Base-by-base conservation (phyloP, 2,888 invertebrate species). In the Hololepta plana region DNA sequence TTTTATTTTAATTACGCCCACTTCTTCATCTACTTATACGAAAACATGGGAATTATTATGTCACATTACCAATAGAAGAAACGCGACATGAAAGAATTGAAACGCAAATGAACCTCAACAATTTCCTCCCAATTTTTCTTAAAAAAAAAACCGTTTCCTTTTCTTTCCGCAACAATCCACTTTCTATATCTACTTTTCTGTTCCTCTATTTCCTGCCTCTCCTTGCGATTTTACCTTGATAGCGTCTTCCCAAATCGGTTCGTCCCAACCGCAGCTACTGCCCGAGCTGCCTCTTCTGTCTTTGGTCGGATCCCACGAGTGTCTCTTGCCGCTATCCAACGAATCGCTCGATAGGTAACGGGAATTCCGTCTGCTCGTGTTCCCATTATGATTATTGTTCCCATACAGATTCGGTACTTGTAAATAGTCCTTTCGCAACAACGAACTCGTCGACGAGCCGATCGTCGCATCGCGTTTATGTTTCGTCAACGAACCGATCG, bases 321-420 rank as follows among this genome's bases (percentile, higher is more conserved):
- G 65, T 35, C 74, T 64, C 55, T 72, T 67, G 24, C 53, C 45
- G 32, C 64, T 61, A 42, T 77, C 76, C 49, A 79, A 47, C 2
- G 77, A 77, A 49, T 79, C 77, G 17, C 71, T 69, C 1, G 77
- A 77, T 28, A 62, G 62, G 32, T 64, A 53, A 30, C 62, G 51
- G 20, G 58, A 53, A 24, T 57, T 60, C 23, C 59, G 51, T 41
- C 70, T 62, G 38, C 65, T 59, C 13, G 57, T 53, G 11, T 17
- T 17, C 17, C n/a, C n/a, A 17, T 17, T 17, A 17, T 7, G 7
- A 17, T 7, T 17, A 7, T 7, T n/a, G 17, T n/a, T 7, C n/a
- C 17, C 7, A n/a, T 17, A 7, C 4, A 59, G 57, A 17, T 63
- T 62, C 24, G 65, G 41, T 13, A 42, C 38, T 32, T 49, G 47